Conservation (phyloP, 2,888 invertebrate genomes). For the Synergus laeviventris region DNA sequence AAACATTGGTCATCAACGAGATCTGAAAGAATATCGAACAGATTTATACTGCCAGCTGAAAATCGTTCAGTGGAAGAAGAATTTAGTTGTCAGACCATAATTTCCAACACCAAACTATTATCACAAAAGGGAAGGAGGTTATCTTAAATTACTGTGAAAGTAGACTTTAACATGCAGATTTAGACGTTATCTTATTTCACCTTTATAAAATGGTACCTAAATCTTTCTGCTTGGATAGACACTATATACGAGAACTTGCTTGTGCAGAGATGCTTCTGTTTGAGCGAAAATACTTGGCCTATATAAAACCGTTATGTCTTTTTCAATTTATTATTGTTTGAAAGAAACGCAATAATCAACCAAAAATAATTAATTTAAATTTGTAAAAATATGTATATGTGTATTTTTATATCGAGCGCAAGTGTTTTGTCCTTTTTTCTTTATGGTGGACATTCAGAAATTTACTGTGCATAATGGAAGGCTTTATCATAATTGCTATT, state of each 20-base stretch:
- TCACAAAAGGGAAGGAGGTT: not conserved
- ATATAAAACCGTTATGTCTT: too few species aligned
- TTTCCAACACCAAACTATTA: not conserved
- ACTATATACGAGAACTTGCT: not conserved
- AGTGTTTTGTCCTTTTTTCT: not conserved
- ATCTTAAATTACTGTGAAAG: conserved; percentile 18
- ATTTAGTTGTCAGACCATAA: not conserved
- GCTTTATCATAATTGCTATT: not conserved
- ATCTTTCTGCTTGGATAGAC: not conserved
- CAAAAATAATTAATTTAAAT: not conserved
- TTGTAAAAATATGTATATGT: not conserved
- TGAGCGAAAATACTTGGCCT: too few species aligned
- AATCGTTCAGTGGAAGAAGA: not conserved
- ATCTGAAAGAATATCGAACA: not conserved
- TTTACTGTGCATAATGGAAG: not conserved
- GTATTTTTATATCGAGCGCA: not conserved
- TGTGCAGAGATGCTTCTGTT: not conserved
- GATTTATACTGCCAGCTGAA: not conserved
- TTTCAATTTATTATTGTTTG: too few species aligned
- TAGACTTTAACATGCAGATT: not conserved
- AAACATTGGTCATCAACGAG: not conserved
- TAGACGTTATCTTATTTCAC: not conserved
- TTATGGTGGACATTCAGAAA: not conserved
- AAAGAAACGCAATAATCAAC: too few species aligned
- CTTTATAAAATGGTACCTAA: not conserved